These are phyloP conservation scores for Chaitophorus viminalis DNA, from an alignment of 2,888 invertebrate species.

Conservation along the genomic window DNA sequence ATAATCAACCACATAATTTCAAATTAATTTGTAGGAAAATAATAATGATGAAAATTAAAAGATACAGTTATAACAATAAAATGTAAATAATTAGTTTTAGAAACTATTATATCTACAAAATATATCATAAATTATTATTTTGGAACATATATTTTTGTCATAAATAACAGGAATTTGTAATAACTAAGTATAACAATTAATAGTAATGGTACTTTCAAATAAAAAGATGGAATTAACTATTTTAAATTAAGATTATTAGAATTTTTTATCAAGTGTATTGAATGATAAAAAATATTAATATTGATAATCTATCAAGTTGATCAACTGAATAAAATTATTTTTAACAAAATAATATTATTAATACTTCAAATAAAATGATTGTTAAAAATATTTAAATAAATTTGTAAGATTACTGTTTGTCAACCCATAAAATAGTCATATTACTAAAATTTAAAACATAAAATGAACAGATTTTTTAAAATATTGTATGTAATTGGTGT, in stretches of 20 bases:
- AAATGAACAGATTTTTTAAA: not conserved
- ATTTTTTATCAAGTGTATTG: not conserved
- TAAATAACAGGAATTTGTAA: conserved; percentile 4
- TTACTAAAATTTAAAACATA: not conserved
- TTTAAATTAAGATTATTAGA: not conserved
- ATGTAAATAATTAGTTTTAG: conserved; percentile 1
- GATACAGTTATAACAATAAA: conserved; percentile 9
- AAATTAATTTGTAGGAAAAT: conserved; percentile 3
- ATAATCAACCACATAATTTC: not conserved
- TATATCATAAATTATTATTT: not conserved
- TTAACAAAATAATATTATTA: not conserved
- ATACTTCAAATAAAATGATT: not conserved
- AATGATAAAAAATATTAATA: not conserved
- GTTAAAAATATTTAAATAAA: not conserved
- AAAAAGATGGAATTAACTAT: not conserved
- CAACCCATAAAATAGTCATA: not conserved
- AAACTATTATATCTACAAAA: not conserved
- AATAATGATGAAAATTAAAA: too few species aligned
- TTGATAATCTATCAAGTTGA: not conserved
- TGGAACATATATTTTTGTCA: not conserved
- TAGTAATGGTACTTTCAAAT: not conserved
- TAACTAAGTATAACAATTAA: not conserved
- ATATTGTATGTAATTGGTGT: not conserved
- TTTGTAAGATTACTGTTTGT: too few species aligned
- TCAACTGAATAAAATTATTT: not conserved